Percentiles rank a stretch among this genome's conserved stretches.
phyloP scores from a whole-genome alignment of 2,797 vertebrate species.

The Nasua narica region DNA sequence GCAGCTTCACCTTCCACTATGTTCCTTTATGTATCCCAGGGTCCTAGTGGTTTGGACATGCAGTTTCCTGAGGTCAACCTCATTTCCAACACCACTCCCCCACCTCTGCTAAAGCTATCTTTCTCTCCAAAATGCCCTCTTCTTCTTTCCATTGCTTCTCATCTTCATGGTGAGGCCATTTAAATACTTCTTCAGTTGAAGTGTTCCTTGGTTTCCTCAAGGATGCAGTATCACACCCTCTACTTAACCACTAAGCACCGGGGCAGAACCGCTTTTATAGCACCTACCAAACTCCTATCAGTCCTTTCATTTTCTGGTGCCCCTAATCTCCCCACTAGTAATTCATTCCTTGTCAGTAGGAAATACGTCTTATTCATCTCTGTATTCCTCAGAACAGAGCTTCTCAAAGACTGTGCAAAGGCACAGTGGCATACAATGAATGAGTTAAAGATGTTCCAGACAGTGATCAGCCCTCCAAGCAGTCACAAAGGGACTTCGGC shows the following conservation, averaged over 20 bases:
- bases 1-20: not conserved
- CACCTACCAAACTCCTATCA: not conserved
- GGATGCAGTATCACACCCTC: not conserved
- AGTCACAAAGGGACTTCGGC: not conserved
- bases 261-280: not conserved
- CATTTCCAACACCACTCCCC: not conserved
- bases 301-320: not conserved
- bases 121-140: not conserved
- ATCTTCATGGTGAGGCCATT: not conserved
- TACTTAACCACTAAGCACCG: not conserved
- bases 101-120: not conserved
- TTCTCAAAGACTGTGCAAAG: not conserved
- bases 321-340: not conserved
- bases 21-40: not conserved
- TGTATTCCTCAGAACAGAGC: not conserved
- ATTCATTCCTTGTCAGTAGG: not conserved
- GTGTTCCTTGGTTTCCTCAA: not conserved
- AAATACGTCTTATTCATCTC: not conserved
- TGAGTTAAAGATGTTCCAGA: not conserved
- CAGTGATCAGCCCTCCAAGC: not conserved
- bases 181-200: not conserved
- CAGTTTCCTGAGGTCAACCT: not conserved
- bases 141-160: not conserved
- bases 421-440: not conserved
- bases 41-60: not conserved